A percentile compares a stretch with the other conserved stretches of the same genome.
Evolutionary conservation across 2,113 vertebrate genomes (phyloP).

Genomic region (Petroica traversi): DNA sequence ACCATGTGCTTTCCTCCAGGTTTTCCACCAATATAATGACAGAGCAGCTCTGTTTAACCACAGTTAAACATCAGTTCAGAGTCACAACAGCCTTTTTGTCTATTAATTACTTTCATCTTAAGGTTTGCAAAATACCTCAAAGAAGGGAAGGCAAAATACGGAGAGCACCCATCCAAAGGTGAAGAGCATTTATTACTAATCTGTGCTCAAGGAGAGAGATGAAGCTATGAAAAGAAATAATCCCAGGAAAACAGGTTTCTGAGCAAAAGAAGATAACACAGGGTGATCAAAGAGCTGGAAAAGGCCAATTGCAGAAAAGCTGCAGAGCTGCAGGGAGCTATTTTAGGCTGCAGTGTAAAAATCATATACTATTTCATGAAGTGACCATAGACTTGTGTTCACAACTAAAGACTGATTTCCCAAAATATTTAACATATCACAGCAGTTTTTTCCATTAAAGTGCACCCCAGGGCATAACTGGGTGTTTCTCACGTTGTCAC

Average conservation of each 20-base stretch:
- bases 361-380: background rate
- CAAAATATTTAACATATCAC: background rate
- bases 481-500: background rate
- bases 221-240: constrained; percentile 17
- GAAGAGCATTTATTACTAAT: constrained; percentile 10
- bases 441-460: background rate
- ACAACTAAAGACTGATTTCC: background rate
- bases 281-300: background rate
- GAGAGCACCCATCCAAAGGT: background rate
- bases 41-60: background rate
- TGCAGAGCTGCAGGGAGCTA: background rate
- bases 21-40: background rate
- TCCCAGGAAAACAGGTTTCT: background rate
- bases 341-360: background rate
- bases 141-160: background rate
- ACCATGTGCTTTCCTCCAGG: background rate
- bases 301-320: background rate
- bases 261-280: background rate
- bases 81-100: background rate
- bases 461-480: background rate
- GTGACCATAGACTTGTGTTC: background rate
- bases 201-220: background rate
- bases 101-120: background rate
- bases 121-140: background rate
- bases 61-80: background rate